A percentile compares a stretch with the other conserved stretches of the same genome.
Evolutionary conservation across 1,140 invertebrate genomes (phyloP).

Genomic region (Platyura marginata): DNA sequence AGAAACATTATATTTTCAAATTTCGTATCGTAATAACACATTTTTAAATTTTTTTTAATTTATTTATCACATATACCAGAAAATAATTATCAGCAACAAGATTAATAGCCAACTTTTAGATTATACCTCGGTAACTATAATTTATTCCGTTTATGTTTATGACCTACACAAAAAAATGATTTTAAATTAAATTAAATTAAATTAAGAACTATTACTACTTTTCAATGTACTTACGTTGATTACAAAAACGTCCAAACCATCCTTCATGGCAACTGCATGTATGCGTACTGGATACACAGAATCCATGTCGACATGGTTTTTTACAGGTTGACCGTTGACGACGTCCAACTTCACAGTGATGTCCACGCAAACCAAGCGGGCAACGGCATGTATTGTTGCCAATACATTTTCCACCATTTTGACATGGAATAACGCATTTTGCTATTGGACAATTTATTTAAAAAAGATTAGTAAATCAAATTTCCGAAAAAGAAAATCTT

Average conservation of each 20-base stretch:
- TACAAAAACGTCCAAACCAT: constrained; percentile 52
- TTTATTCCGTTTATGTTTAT: background rate
- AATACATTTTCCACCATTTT: constrained; percentile 68
- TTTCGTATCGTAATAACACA: too few species aligned
- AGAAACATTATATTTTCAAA: too few species aligned
- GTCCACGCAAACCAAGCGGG: constrained; percentile 51
- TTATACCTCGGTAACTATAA: too few species aligned
- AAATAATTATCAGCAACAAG: too few species aligned
- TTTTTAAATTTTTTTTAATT: too few species aligned
- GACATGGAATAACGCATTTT: constrained; percentile 73
- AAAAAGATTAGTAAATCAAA: background rate
- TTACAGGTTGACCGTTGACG: constrained; percentile 46
- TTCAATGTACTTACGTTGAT: constrained; percentile 21
- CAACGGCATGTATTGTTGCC: constrained; percentile 74
- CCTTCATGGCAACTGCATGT: constrained; percentile 50
- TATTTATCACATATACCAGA: too few species aligned
- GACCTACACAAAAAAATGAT: background rate
- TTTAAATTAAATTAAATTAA: background rate
- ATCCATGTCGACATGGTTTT: constrained; percentile 50
- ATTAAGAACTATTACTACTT: background rate
- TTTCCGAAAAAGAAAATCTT: too few species aligned
- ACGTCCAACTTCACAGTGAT: constrained; percentile 71
- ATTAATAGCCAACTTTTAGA: too few species aligned
- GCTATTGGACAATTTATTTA: constrained; percentile 30
- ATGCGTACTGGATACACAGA: constrained; percentile 43